Base-by-base conservation (phyloP, 2,888 invertebrate genomes). In the Pteria penguin region DNA sequence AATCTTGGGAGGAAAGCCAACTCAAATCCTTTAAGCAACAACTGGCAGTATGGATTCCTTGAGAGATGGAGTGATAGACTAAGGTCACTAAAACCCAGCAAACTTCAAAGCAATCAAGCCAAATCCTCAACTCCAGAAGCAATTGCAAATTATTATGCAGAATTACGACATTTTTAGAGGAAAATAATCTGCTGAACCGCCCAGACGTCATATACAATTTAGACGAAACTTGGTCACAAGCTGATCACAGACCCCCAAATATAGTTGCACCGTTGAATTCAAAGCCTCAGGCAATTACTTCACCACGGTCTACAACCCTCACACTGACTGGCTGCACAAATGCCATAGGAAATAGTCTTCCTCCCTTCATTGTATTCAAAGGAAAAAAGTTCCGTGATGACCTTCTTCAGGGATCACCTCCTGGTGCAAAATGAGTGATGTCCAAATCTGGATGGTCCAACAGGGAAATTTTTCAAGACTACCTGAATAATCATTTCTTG, bases 401-500 rank as follows among this genome's bases (percentile, higher is more conserved):
- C 0, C 24, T 81, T 0, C 24, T 81, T 52, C 58, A 76, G 29
- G 76, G 78, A 24, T 71, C 73, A n/a, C 33, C 75, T 1, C 63
- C 75, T 14, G 81, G 81, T 29, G 68, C 74, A 1, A 8, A 4
- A 14, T 75, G 79, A 2, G 33, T 45, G n/a, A 65, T 78, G 3
- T 65, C 74, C n/a, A 57, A 66, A 11, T 32, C 63, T 18, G 79
- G 76, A 14, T 74, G 72, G 79, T 76, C 78, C 22, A 78, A 78
- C 55, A 52, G 75, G 24, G 45, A 69, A 31, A 24, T 76, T 11
- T 79, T 81, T 55, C 52, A 2, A 0, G 29, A 69, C 11, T 79
- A 75, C 58, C 62, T 75, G 31, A 24, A 75, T 22, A 14, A 69
- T 0, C 75, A 76, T 63, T 45, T 63, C n/a, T 57, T 63, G 5